phyloP scores from a whole-genome alignment of 2,113 vertebrate species.

The Erythrocercus mccallii region DNA sequence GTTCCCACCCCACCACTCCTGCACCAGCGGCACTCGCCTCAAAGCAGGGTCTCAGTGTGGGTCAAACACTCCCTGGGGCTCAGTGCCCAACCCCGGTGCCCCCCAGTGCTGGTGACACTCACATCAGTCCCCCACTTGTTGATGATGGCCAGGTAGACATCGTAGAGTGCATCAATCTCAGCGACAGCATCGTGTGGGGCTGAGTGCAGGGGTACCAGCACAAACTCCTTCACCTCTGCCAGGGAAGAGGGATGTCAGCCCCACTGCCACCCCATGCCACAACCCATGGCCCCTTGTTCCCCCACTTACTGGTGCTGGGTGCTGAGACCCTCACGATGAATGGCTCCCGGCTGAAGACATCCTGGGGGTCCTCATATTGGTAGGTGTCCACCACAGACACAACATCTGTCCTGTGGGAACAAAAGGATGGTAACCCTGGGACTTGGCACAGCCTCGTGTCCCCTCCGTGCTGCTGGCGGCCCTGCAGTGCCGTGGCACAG shows the following conservation, averaged over 20 bases:
- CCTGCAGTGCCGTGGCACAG: constrained; percentile 1
- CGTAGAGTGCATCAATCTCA: constrained; percentile 82
- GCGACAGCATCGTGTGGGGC: constrained; percentile 74
- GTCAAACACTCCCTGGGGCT: fast-evolving
- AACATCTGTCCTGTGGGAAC: background rate
- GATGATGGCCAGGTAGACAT: constrained; percentile 79
- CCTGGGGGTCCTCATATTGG: constrained; percentile 43
- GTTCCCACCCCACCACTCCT: background rate
- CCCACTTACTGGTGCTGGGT: background rate
- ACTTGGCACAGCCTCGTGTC: fast-evolving
- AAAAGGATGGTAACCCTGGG: background rate
- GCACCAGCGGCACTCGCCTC: fast-evolving
- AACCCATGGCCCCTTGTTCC: fast-evolving
- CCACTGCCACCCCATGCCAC: fast-evolving
- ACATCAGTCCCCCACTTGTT: constrained; percentile 81
- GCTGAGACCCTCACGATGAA: constrained; percentile 44
- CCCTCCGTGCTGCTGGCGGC: constrained; percentile 1
- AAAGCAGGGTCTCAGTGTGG: fast-evolving
- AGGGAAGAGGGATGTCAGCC: background rate
- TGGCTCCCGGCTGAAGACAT: constrained; percentile 28
- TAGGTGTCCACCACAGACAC: constrained; percentile 37
- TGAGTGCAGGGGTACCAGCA: constrained; percentile 84
- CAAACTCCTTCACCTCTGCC: constrained; percentile 64
- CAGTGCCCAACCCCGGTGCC: background rate
- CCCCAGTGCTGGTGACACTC: background rate